Base-by-base conservation (phyloP, 2,797 vertebrate species). In the Bovichtus diacanthus region DNA sequence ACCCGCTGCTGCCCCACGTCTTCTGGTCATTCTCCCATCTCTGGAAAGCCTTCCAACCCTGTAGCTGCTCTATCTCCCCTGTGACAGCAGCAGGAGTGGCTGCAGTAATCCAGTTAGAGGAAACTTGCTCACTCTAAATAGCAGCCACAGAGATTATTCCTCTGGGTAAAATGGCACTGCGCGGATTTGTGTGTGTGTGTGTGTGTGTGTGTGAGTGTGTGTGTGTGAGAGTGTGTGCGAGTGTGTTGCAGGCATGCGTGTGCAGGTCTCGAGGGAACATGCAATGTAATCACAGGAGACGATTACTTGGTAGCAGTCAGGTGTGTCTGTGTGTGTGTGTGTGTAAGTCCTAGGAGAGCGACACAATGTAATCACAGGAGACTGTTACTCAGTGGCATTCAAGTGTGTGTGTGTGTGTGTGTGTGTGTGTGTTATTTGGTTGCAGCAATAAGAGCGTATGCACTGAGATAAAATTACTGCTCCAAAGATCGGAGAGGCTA, bases 31-130 rank as follows among this genome's bases (percentile, higher is more conserved):
- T 72, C 49, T 69, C 58, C 67, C 74, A 56, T 79, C 80, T 73
- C 31, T 54, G 43, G 51, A 60, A 63, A 83, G 70, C 64, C 73
- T 86, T 76, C 19, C 46, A 29, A 56, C 41, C 36, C 47, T 39
- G 0, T 2, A 76, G 82, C 63, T 29, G 67, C 81, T 80, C 82
- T 78, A 78, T 85, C 86, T 87, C 66, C 66, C 82, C 72, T 53
- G 73, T 74, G 81, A 79, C 86, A 80, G 82, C 76, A 78, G 83
- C 83, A 83, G 69, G 75, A 88, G 73, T 54, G 74, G 78, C 84
- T 27, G 71, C 83, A 64, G 74, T 90, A 90, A 92, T 91, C 88
- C 89, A 89, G 87, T 92, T 90, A 90, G 78, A 76, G 70, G 51
- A 81, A 86, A 88, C 81, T 88, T 66, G 55, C 70, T 87, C 70